Percentiles rank a stretch among this genome's conserved stretches.
These are phyloP conservation scores for Mungos mungo DNA, from an alignment of 2,113 vertebrate genomes.

Conservation along the genomic window DNA sequence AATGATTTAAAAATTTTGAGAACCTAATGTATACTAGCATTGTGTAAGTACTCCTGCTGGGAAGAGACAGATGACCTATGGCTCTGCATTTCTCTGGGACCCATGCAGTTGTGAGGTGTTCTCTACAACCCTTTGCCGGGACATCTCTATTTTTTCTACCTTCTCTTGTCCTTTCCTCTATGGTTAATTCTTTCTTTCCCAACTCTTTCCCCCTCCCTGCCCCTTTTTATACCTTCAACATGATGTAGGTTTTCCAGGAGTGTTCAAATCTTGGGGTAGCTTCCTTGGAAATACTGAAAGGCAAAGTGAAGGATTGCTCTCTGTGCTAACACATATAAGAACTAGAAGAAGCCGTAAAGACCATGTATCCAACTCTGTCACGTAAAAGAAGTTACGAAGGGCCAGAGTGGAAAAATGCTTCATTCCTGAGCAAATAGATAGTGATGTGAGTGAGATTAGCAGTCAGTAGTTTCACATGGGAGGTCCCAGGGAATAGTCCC, in stretches of 20 bases:
- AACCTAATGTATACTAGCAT: background rate
- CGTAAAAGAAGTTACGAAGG: background rate
- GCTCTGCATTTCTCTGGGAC: background rate
- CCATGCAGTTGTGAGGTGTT: background rate
- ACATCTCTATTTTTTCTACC: background rate
- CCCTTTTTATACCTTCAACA: background rate
- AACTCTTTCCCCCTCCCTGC: background rate
- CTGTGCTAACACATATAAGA: background rate
- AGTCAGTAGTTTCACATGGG: background rate
- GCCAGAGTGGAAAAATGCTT: background rate
- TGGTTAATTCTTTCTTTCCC: background rate
- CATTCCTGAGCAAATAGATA: background rate
- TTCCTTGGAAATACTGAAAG: background rate
- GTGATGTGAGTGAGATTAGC: background rate
- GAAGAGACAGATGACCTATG: background rate
- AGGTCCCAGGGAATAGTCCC: background rate
- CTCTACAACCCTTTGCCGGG: too few relatives aligned
- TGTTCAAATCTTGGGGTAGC: background rate
- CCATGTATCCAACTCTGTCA: background rate
- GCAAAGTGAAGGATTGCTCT: background rate
- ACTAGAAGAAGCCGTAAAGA: background rate
- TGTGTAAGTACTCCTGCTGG: background rate
- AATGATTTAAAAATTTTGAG: background rate
- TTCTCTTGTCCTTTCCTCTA: background rate
- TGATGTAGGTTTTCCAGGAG: background rate